phyloP scores from a whole-genome alignment of 2,797 vertebrate genomes.

The Intellagama lesueurii region DNA sequence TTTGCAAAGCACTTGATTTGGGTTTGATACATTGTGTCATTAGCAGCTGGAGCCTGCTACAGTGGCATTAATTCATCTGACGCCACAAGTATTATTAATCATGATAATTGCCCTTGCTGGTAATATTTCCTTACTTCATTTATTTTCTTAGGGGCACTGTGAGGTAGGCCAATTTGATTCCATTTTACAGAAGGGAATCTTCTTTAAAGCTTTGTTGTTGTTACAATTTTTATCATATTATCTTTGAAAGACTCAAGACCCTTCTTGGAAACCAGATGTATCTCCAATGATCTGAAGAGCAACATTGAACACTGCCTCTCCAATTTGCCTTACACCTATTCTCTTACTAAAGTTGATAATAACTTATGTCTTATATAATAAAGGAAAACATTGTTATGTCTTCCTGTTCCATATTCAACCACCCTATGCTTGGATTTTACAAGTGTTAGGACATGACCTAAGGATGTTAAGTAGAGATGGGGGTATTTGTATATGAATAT shows the following conservation, averaged over 20 bases:
- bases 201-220: background rate
- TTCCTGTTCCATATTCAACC: background rate
- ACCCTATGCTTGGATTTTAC: background rate
- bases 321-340: background rate
- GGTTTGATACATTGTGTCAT: background rate
- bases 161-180: background rate
- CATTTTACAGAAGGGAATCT: background rate
- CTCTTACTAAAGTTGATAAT: background rate
- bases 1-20: background rate
- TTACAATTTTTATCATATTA: too few relatives aligned
- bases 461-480: too few relatives aligned
- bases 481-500: background rate
- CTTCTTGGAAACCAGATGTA: background rate
- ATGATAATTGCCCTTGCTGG: background rate
- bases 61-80: background rate
- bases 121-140: background rate
- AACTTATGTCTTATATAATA: background rate
- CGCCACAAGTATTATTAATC: background rate
- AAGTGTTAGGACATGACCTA: background rate
- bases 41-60: background rate
- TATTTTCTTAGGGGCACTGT: background rate
- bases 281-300: background rate
- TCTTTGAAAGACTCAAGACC: background rate
- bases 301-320: background rate
- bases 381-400: background rate